Base-by-base conservation (phyloP, 1,140 invertebrate species). In the Papilio glaucus region DNA sequence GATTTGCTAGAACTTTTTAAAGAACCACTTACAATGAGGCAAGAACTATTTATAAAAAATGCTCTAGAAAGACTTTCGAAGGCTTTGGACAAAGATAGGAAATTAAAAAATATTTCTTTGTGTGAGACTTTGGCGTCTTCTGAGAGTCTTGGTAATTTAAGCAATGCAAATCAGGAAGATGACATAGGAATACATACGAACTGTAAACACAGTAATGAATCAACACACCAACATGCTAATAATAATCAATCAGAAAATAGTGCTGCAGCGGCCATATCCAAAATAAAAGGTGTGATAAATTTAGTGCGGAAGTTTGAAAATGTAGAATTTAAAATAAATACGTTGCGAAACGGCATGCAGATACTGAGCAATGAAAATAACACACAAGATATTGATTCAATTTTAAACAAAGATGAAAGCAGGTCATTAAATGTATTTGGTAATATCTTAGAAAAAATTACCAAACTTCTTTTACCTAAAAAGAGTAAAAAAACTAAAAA, bases 1-100 rank as follows among this genome's bases (percentile, higher is more conserved):
- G 86, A 92, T 49, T 78, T 92, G 29, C 33, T 92, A 5, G 87
- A 90, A 15, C 74, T 92, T 41, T 92, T 92, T 73, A 90, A 92
- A 73, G 88, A 90, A 75, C 90, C 90, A 10, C 68, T 91, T 12
- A 89, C 82, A 76, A 72, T 89, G 33, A 84, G 86, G 72, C 89
- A 92, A 79, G 90, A 92, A 82, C 75, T 18, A 1, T 90, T 92
- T 65, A 62, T 92, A 10, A 92, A 90, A 77, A 86, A 82, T 77
- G 87, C 88, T 62, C 78, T 92, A 61, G 82, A 87, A 79, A 84
- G 87, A 61, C 71, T 92, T 13, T 85, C 86, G 18, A 69, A 71
- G 26, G 85, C 83, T 45, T 73, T 92, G 10, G 77, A 82, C 75
- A 86, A 81, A 71, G 84, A 85, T 69, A 84, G 81, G 73, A 74